A percentile compares a stretch with the other conserved stretches of the same genome.
phyloP scores from a whole-genome alignment of 2,113 vertebrate species.

The Nothocercus julius region DNA sequence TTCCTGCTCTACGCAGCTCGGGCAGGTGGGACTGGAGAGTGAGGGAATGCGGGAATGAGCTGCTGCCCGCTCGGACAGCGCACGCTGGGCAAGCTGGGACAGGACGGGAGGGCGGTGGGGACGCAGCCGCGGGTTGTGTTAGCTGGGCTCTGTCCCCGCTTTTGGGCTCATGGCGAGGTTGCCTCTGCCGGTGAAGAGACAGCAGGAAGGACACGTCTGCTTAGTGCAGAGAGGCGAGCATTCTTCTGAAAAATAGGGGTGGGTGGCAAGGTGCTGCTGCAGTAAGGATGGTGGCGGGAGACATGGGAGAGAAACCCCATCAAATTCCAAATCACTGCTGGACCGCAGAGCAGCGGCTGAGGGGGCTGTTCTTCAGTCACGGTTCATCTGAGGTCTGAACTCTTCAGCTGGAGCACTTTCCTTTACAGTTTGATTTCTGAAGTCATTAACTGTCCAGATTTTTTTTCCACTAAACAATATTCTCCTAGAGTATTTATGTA shows the following conservation, averaged over 20 bases:
- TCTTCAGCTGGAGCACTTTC: not conserved
- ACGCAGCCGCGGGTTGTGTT: not conserved
- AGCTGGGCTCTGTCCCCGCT: not conserved
- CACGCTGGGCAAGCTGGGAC: not conserved
- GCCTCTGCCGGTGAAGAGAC: not conserved
- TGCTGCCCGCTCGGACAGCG: not conserved
- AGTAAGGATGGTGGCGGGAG: not conserved
- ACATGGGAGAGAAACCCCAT: not conserved
- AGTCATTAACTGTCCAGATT: not conserved
- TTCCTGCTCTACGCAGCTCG: not conserved
- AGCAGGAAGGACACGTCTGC: not conserved
- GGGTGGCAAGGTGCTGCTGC: not conserved
- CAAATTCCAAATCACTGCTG: not conserved
- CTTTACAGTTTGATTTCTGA: not conserved
- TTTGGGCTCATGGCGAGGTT: not conserved
- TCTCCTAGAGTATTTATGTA: not conserved
- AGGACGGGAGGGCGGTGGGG: not conserved
- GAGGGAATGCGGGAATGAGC: not conserved
- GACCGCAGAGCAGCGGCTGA: not conserved
- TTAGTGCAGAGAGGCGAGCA: no score
- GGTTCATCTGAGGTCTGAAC: not conserved
- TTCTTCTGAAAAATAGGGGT: not conserved
- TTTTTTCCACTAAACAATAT: not conserved
- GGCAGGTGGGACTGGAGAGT: fast-evolving
- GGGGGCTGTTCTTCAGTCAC: not conserved